A percentile compares a stretch with the other conserved stretches of the same genome.
phyloP scores from a whole-genome alignment of 2,888 invertebrate species.

The Anticlea derivata region DNA sequence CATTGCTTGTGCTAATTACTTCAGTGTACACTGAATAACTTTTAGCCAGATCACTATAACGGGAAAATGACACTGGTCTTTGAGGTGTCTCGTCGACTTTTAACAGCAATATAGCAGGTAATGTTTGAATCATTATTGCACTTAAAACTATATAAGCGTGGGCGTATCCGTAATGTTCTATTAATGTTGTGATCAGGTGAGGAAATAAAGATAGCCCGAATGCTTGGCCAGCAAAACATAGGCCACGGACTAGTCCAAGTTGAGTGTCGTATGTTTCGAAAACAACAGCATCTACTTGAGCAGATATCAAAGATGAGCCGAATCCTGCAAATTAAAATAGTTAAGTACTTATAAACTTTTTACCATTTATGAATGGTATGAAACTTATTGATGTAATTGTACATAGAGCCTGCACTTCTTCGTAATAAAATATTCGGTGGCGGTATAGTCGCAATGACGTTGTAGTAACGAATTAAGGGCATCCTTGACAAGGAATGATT shows the following conservation, averaged over 20 bases:
- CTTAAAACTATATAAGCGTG: slow-evolving; percentile 65
- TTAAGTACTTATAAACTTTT: too few species aligned
- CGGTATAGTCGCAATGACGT: too few species aligned
- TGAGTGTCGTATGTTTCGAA: slow-evolving; percentile 76
- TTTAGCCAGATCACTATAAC: slow-evolving; percentile 69
- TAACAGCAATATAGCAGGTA: slow-evolving; percentile 68
- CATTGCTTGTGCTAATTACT: slow-evolving; percentile 51
- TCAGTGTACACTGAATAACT: slow-evolving; percentile 70
- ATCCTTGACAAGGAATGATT: too few species aligned
- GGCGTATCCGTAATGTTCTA: slow-evolving; percentile 66
- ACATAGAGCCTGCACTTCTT: too few species aligned
- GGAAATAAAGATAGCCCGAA: slow-evolving; percentile 73
- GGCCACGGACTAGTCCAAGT: slow-evolving; percentile 61
- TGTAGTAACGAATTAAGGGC: too few species aligned
- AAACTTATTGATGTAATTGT: too few species aligned
- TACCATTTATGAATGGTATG: too few species aligned
- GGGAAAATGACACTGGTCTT: slow-evolving; percentile 62
- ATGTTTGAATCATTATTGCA: slow-evolving; percentile 69
- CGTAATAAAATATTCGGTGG: too few species aligned
- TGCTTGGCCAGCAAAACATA: slow-evolving; percentile 74
- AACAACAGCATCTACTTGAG: slow-evolving; percentile 76
- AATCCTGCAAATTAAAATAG: slow-evolving; percentile 59
- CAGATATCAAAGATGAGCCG: slow-evolving; percentile 73
- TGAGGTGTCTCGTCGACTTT: slow-evolving; percentile 57
- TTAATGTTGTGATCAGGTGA: slow-evolving; percentile 67